Evolutionary conservation across 2,888 invertebrate species (phyloP), one percentile per base, ranked within the genome.

Genomic region (Cantharis rustica): DNA sequence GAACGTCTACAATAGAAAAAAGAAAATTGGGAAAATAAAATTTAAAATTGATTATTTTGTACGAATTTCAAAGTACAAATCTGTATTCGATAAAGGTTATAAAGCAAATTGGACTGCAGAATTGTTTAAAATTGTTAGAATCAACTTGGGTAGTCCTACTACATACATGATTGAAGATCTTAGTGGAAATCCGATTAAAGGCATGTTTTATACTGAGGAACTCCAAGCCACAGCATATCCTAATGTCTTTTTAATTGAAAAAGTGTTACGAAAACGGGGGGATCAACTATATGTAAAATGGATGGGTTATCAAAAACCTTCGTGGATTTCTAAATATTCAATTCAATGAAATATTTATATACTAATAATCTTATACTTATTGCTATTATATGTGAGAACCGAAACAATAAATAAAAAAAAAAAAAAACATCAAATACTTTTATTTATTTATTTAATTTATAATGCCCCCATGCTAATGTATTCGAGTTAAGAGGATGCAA

Each of bases 81-180:
- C 79, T 15, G 17, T 83, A 5, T 86, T 86, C 73, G 82, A 82
- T 13, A 86, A 86, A 80, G 85, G 84, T 4, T 87, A 85, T 68
- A 83, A 82, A 7, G 83, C 85, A 0, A 85, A 85, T 75, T 87
- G 85, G 85, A 80, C 84, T 0, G 84, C 84, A 1, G 86, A 87
- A 79, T 77, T 87, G 68, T 87, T 86, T 76, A 83, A 77, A 71
- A 80, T 86, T 23, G 17, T 11, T 7, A 80, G 83, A 81, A 79
- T 85, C 4, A 73, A 83, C 16, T 80, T 80, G 26, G 85, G 84
- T 16, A 81, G 81, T 80, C 85, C 85, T 5, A 74, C 78, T 4
- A 85, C 85, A 2, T 86, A 86, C 69, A 68, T 80, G 15, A 75
- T 86, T 4, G 77, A 81, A 72, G 86, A 86, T 80, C 80, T 79